Evolutionary conservation across 1,140 invertebrate species (phyloP), one percentile per base, ranked within the genome.

Genomic region (Philopotamus ludificatus): DNA sequence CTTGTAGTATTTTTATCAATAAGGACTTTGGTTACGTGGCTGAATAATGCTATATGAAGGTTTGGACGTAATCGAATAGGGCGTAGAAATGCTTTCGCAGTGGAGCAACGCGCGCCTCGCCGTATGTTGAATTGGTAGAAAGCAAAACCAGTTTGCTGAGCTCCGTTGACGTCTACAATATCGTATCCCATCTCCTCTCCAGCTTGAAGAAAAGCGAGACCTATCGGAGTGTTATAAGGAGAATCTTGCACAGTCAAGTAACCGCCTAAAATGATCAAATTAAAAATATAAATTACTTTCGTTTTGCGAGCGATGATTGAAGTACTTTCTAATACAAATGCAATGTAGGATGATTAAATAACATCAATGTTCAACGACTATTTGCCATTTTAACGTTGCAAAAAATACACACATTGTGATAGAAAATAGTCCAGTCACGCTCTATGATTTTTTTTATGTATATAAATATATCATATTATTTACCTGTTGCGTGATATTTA

Each of bases 171-270:
- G 74, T 89, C 87, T 0, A 87, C 71, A 4, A 92, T 86, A 45
- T 92, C 89, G 76, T 93, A 93, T 41, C 94, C 94, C 86, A 95
- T 92, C 75, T 97, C 92, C 74, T 91, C 84, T 28, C 90, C 94
- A 0, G 94, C 93, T 81, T 96, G 89, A 0, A 96, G 79, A 73
- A 93, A 91, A 0, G 90, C 87, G n/a, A 85, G 79, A 0, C 89
- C 91, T 12, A 93, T 75, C 0, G 91, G 91, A 0, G 91, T 92
- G 63, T 89, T 86, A 79, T 88, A 92, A 0, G 91, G 91, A 0
- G 86, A 76, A 64, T 93, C 90, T 77, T 92, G 88, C 0, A 94
- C 85, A 0, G 92, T 91, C 63, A 90, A 78, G 57, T 90, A 90
- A 1, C 92, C 92, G 44, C 90, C 89, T 89, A 71, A 23, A 82